Base-by-base conservation (phyloP, 2,888 invertebrate species). In the Agapetus fuscipes region DNA sequence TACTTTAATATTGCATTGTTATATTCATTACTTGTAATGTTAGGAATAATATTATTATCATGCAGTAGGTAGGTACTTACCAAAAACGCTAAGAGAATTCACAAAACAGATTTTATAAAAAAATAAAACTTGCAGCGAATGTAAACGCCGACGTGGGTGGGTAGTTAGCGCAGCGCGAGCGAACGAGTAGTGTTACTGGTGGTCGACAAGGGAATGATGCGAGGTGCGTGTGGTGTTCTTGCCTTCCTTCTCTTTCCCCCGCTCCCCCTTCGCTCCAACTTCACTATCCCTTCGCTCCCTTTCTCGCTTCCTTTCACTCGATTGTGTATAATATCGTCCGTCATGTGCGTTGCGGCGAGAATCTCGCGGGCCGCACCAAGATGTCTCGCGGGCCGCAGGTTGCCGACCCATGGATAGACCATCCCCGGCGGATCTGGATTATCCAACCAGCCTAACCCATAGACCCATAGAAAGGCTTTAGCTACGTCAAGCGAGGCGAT, bases 121-220 rank as follows among this genome's bases (percentile, higher is more conserved):
- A 34, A 24, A 34, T 34, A 26, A 34, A 34, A 15, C 26, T 34
- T 34, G 34, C 34, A 15, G 34, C 34, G 26, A 34, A 24, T 34
- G 34, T 34, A 34, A 34, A 34, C 34, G 32, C 32, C 17, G 14
- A n/a, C 14, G 25, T 34, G 17, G 34, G 34, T 34, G 12, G 34
- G 27, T 34, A 34, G 27, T 34, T 34, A 25, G 34, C 34, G 34
- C 34, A 34, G 27, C 27, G 26, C 34, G 34, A 34, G 26, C 34
- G 34, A 34, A 34, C 26, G 34, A 34, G 34, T 26, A 11, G 34
- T 11, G 34, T 26, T 34, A 34, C 34, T 34, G 34, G 34, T 26
- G n/a, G n/a, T n/a, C n/a, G 34, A 15, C 34, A 17, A 34, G 15
- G 34, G 34, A 34, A 34, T 34, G 34, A 34, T 14, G 34, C 34